Percentiles rank a stretch among this genome's conserved stretches.
Evolutionary conservation across 2,888 invertebrate species (phyloP).

Genomic region (Drosophila histrio): DNA sequence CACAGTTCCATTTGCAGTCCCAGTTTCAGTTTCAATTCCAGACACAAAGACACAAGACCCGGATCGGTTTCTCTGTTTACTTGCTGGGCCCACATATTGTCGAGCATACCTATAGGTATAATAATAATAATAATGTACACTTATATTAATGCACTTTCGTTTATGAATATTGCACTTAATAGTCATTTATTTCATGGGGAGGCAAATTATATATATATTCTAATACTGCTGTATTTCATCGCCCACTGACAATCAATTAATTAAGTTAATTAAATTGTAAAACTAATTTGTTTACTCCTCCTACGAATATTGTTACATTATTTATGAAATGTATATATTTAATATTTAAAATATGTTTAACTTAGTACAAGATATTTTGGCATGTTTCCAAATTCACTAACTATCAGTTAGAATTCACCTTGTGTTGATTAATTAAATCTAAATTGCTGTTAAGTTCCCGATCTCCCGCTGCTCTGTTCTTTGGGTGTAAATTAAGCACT

Average conservation of each 20-base stretch:
- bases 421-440: background rate
- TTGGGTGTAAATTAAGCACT: conserved; percentile 2
- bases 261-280: conserved; percentile 6
- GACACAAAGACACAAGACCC: conserved; percentile 24
- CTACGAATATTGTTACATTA: no score
- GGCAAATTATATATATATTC: conserved; percentile 4
- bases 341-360: no score
- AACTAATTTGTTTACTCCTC: no score
- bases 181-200: conserved; percentile 11
- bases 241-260: conserved; percentile 2
- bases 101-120: no score
- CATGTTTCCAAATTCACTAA: background rate
- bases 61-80: conserved; percentile 22
- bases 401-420: background rate
- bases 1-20: background rate
- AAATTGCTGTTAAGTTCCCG: background rate
- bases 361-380: no score
- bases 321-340: no score
- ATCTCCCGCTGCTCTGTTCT: background rate
- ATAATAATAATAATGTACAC: conserved; percentile 3
- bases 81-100: conserved; percentile 34
- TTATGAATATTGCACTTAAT: conserved; percentile 47
- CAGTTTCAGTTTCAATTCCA: conserved; percentile 6
- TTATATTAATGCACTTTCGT: conserved; percentile 44
- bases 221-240: background rate